A percentile compares a stretch with the other conserved stretches of the same genome.
These are phyloP conservation scores for Carcinoscorpius rotundicauda DNA, from an alignment of 1,140 invertebrate species.

Conservation along the genomic window DNA sequence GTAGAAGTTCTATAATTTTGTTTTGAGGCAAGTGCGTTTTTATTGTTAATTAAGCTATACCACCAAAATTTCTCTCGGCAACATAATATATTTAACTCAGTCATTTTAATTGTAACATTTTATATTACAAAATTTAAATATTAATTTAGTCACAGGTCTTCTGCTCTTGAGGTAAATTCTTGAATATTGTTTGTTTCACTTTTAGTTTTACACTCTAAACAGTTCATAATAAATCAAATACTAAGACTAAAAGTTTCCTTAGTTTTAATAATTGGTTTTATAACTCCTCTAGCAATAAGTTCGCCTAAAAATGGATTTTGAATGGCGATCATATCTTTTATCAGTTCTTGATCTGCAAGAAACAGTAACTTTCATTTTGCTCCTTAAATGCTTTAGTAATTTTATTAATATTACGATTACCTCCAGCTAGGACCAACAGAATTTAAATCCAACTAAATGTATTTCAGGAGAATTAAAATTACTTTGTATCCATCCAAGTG, in stretches of 20 bases:
- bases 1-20: slow-evolving; percentile 3
- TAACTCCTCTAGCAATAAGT: neutral
- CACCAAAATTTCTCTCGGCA: neutral
- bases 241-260: slow-evolving; percentile 10
- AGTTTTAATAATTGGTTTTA: slow-evolving; percentile 12
- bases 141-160: slow-evolving; percentile 6
- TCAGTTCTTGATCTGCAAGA: slow-evolving; percentile 31
- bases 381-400: slow-evolving; percentile 35
- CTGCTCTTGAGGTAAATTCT: slow-evolving; percentile 5
- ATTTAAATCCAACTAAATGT: slow-evolving; percentile 36
- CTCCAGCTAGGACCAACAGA: slow-evolving; percentile 34
- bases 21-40: slow-evolving; percentile 5
- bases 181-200: slow-evolving; percentile 1
- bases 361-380: slow-evolving; percentile 36
- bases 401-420: slow-evolving; percentile 34
- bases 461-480: slow-evolving; percentile 26
- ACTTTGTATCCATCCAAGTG: neutral
- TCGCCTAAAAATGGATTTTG: slow-evolving; percentile 2
- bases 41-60: neutral
- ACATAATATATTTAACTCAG: slow-evolving; percentile 1
- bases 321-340: slow-evolving; percentile 7
- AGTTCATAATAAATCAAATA: slow-evolving; percentile 5
- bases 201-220: slow-evolving; percentile 8
- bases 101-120: neutral
- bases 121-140: slow-evolving; percentile 1